Percentiles rank a stretch among this genome's conserved stretches.
Conservation (phyloP, 2,113 vertebrate genomes). For the Notiomystis cincta region DNA sequence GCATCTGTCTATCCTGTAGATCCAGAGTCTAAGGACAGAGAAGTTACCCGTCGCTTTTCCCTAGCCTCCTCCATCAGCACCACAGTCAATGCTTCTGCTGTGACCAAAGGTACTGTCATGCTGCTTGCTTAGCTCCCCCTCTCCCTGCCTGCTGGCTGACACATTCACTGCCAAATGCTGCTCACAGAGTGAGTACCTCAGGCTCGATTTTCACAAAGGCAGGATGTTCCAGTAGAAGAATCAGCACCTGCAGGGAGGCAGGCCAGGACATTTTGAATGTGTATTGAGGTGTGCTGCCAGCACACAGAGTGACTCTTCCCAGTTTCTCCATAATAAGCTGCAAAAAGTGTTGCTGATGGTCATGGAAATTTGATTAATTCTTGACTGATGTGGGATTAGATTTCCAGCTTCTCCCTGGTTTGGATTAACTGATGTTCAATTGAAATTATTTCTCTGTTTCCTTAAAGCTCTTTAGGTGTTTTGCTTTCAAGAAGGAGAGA, state of each 20-base stretch:
- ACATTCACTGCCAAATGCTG: neutral
- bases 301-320: neutral
- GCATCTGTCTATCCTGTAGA: conserved; percentile 74
- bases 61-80: conserved; percentile 84
- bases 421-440: neutral
- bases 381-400: neutral
- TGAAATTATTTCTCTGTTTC: neutral
- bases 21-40: conserved; percentile 80
- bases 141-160: neutral
- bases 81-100: conserved; percentile 74
- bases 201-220: neutral
- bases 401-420: neutral
- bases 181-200: neutral
- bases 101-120: conserved; percentile 83
- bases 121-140: conserved; percentile 23
- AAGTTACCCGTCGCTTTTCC: conserved; percentile 86
- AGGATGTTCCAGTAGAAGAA: neutral
- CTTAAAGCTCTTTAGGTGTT: neutral
- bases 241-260: neutral
- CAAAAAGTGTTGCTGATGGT: neutral
- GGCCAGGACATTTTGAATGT: neutral
- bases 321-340: neutral
- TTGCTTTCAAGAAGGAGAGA: neutral
- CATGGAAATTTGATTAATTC: neutral
- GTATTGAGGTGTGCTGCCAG: neutral